phyloP scores from a whole-genome alignment of 2,888 invertebrate genomes.

The Thumatha senex region DNA sequence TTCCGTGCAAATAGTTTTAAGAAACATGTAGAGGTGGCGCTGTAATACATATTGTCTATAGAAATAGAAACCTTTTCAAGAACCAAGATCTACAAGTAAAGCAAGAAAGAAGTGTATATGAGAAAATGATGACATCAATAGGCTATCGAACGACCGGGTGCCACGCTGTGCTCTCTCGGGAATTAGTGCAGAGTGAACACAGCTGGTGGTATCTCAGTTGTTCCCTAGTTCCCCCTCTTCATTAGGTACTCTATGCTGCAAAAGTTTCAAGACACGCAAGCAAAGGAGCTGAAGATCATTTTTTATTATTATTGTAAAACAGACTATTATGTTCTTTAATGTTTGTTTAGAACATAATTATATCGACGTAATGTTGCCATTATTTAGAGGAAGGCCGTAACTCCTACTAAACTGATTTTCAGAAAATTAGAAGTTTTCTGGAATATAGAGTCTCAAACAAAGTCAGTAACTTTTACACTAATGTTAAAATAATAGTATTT shows the following conservation, averaged over 20 bases:
- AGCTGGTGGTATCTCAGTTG: slow-evolving; percentile 99
- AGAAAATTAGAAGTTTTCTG: no score
- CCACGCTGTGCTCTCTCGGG: slow-evolving; percentile 98
- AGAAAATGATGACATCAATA: slow-evolving; percentile 28
- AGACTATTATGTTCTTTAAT: background rate
- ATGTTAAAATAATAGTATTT: no score
- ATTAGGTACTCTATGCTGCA: background rate
- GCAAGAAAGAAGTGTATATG: slow-evolving; percentile 10
- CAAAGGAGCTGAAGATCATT: background rate
- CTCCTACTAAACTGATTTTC: no score
- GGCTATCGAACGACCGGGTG: slow-evolving; percentile 92
- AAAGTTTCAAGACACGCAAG: slow-evolving; percentile 1
- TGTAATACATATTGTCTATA: slow-evolving; percentile 2
- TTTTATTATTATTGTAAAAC: background rate
- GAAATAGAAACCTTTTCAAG: background rate
- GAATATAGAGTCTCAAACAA: no score
- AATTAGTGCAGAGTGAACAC: slow-evolving; percentile 93
- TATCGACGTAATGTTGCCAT: no score
- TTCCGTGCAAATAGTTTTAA: background rate
- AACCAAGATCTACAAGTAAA: background rate
- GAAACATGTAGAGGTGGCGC: slow-evolving; percentile 34
- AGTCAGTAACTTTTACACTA: no score
- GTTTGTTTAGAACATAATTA: no score
- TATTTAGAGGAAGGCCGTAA: no score
- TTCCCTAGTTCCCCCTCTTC: slow-evolving; percentile 79